Percentiles rank a stretch among this genome's conserved stretches.
phyloP scores from a whole-genome alignment of 2,113 vertebrate genomes.

The Crotalus horridus region DNA sequence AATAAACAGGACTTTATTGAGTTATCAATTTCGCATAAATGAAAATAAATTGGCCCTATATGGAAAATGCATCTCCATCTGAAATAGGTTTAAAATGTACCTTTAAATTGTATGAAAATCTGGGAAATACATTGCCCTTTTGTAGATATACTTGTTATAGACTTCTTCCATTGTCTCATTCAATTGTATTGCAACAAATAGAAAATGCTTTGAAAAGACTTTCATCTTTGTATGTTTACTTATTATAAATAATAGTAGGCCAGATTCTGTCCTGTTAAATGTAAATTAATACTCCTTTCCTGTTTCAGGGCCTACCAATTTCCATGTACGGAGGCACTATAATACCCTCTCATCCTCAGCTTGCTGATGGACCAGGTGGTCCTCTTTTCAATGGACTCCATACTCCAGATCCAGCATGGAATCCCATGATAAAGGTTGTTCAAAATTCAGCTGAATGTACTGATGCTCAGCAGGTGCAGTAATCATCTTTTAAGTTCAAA shows the following conservation, averaged over 20 bases:
- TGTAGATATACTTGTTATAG: background rate
- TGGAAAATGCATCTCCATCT: background rate
- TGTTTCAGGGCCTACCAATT: slow-evolving; percentile 87
- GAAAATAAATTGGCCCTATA: background rate
- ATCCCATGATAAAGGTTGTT: slow-evolving; percentile 97
- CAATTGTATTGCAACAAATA: background rate
- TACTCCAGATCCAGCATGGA: slow-evolving; percentile 94
- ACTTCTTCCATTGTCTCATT: background rate
- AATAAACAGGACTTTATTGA: background rate
- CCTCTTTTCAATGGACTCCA: slow-evolving; percentile 95
- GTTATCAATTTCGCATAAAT: background rate
- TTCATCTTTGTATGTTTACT: background rate
- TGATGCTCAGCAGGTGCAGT: slow-evolving; percentile 91
- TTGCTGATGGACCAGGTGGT: slow-evolving; percentile 90
- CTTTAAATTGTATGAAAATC: background rate
- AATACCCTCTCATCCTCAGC: slow-evolving; percentile 90
- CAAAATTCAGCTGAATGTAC: slow-evolving; percentile 93
- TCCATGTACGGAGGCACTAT: slow-evolving; percentile 97
- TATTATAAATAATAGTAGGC: background rate
- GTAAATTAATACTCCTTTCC: background rate
- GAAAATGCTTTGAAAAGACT: background rate
- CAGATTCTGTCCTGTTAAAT: rapidly evolving
- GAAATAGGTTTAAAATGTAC: background rate
- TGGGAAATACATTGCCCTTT: background rate
- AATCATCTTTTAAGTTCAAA: slow-evolving; percentile 12